Conservation (phyloP, 2,113 vertebrate species). For the Laterallus jamaicensis region DNA sequence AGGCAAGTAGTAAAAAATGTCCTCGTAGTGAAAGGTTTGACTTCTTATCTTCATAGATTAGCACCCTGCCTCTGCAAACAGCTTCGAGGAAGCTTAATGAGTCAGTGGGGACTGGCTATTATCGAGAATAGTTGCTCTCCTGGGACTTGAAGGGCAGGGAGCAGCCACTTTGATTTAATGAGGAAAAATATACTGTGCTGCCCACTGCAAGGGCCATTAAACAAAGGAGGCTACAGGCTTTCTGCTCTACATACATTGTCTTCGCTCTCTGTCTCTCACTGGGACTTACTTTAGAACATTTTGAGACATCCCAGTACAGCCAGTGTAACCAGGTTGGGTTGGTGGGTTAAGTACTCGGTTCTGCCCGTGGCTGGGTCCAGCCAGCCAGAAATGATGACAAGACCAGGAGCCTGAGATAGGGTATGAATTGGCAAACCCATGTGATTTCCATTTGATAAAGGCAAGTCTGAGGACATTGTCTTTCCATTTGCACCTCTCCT, state of each 20-base stretch:
- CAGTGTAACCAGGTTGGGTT: neutral
- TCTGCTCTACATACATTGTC: neutral
- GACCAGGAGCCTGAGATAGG: neutral
- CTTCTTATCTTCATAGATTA: conserved; percentile 70
- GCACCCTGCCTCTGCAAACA: conserved; percentile 50
- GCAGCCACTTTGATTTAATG: conserved; percentile 36
- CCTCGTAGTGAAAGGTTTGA: conserved; percentile 41
- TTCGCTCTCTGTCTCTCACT: neutral
- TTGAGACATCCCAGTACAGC: neutral
- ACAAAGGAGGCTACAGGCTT: neutral
- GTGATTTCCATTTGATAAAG: neutral
- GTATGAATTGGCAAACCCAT: neutral
- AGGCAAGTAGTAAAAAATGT: conserved; percentile 43
- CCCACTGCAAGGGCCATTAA: conserved; percentile 1
- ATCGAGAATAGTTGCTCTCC: conserved; percentile 2
- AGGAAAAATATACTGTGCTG: conserved; percentile 16
- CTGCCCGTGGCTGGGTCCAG: neutral
- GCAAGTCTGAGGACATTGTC: neutral
- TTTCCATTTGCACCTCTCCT: neutral
- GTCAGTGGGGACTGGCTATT: conserved; percentile 16
- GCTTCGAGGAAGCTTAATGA: conserved; percentile 50
- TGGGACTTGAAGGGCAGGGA: conserved; percentile 28
- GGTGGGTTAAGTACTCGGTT: neutral
- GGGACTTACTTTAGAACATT: neutral
- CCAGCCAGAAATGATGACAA: neutral